Conservation (phyloP, 2,797 vertebrate genomes). For the Eptatretus atami region DNA sequence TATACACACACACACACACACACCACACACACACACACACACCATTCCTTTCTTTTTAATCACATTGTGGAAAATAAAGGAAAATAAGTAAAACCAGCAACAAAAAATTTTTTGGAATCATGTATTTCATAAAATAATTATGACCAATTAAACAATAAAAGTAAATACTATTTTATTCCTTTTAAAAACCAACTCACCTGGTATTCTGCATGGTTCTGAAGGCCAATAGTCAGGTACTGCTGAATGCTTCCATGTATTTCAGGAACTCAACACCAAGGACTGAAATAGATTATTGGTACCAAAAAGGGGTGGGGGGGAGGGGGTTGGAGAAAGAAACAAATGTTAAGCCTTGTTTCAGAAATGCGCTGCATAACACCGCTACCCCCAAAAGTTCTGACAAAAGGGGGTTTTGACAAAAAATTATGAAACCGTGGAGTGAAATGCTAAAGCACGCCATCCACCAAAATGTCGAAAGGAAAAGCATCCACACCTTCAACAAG, state of each 20-base stretch:
- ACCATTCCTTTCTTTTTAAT: too few species aligned
- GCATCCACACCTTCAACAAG: conserved; percentile 47
- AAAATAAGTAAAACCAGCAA: too few species aligned
- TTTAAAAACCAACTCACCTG: conserved; percentile 23
- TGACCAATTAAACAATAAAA: too few species aligned
- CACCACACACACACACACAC: too few species aligned
- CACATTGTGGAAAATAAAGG: too few species aligned
- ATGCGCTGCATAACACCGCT: background rate
- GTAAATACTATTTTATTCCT: too few species aligned
- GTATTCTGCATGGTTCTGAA: conserved; percentile 89
- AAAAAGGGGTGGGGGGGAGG: background rate
- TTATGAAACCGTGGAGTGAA: too few species aligned
- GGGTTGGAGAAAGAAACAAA: background rate
- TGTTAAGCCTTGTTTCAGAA: background rate
- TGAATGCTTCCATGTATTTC: conserved; percentile 97
- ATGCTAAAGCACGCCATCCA: background rate
- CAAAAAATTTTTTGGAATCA: too few species aligned
- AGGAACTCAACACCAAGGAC: conserved; percentile 72
- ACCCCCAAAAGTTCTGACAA: too few species aligned
- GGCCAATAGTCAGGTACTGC: conserved; percentile 63
- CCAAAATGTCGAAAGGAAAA: background rate
- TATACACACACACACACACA: too few species aligned
- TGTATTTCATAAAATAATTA: too few species aligned
- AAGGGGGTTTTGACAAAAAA: too few species aligned
- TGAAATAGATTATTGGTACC: conserved; percentile 12